Evolutionary conservation across 2,888 invertebrate genomes (phyloP), one percentile per base, ranked within the genome.

Genomic region (Philonicus albiceps): DNA sequence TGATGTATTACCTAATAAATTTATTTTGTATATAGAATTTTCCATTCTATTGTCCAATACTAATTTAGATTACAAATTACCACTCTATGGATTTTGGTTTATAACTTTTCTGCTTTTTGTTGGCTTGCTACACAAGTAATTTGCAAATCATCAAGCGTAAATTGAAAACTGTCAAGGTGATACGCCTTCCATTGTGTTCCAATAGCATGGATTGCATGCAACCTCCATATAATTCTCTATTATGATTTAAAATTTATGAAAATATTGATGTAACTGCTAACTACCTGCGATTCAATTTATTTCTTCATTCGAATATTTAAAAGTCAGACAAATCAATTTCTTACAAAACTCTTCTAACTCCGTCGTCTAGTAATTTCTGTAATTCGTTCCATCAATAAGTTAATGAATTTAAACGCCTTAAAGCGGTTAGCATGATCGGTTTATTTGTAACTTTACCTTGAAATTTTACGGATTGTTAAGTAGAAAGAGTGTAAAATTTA

Each of bases 101-200:
- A 76, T 76, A 34, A 22, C 43, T 22, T 34, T 5, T 43, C 40
- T 43, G 37, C 19, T 40, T 40, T n/a, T 40, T 76, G 30, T 30
- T 64, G 7, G 34, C 31, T 49, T 43, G 40, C 40, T 43, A 43
- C 53, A n/a, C 11, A 55, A 19, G 64, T 55, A 81, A 81, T 81
- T 81, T 55, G 55, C 34, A 55, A 64, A 11, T 55, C 81, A 81
- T 81, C 81, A 31, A 81, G 81, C 81, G 81, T 81, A 81, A 81
- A 81, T 55, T 30, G 55, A 64, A 34, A 81, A 81, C 34, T 81
- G 55, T 81, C 81, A 81, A 81, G 81, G 81, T 81, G 34, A 81
- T 55, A 64, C 55, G 27, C 64, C 64, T 55, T 31, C 55, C 34
- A 81, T 81, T 81, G 81, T 81, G n/a, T n/a, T n/a, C 64, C 64